Conservation (phyloP, 2,797 vertebrate species). For the Coccyzus lansbergi region DNA sequence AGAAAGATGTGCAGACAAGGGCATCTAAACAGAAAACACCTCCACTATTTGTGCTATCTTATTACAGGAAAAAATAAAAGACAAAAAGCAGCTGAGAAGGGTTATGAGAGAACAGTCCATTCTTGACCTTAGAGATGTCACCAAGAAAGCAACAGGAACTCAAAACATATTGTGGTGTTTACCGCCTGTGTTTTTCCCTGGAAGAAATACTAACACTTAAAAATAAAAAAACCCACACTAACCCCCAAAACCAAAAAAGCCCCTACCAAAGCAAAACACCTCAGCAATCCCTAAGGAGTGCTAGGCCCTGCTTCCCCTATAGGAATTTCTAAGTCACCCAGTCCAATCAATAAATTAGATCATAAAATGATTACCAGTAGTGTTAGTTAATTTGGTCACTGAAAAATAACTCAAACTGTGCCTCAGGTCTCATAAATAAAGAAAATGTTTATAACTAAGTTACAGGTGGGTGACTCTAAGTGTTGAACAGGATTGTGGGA, state of each 20-base stretch:
- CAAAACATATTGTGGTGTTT: not conserved
- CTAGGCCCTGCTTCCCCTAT: not conserved
- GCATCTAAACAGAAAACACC: not conserved
- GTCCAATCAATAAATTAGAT: not conserved
- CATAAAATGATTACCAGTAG: not conserved
- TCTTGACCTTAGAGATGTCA: not conserved
- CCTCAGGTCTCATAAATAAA: not conserved
- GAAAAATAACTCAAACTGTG: not conserved
- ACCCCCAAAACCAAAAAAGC: rapidly evolving
- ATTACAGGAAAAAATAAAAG: not conserved
- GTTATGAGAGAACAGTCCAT: not conserved
- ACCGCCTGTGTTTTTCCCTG: not conserved
- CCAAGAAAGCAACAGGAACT: not conserved
- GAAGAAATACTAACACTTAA: not conserved
- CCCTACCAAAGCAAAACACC: not conserved
- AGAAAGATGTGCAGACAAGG: not conserved
- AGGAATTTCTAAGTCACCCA: not conserved
- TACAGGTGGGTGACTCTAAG: not conserved
- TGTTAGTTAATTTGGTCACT: not conserved
- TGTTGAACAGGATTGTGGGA: not conserved
- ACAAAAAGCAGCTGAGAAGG: not conserved
- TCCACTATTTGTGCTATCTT: not conserved
- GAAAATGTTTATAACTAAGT: not conserved
- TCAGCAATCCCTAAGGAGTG: not conserved
- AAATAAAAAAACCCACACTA: not conserved